Evolutionary conservation across 2,888 invertebrate genomes (phyloP), one percentile per base, ranked within the genome.

Genomic region (Lithosia quadra): DNA sequence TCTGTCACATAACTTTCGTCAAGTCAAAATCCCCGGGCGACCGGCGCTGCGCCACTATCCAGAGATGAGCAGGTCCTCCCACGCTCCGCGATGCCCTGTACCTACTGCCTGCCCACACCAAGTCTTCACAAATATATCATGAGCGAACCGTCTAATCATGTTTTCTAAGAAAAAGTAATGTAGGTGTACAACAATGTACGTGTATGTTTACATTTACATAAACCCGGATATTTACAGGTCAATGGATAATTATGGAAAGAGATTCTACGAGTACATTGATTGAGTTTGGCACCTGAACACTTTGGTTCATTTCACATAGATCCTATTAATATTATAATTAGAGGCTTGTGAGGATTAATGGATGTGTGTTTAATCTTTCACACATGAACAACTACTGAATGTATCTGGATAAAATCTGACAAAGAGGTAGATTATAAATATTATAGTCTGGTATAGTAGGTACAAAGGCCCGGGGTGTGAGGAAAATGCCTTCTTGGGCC

Each of bases 41-140:
- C 78, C 79, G 80, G 81, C 83, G 82, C 79, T 72, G 78, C 72
- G 65, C 74, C 76, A 76, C 81, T 77, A 77, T 80, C 72, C 67
- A 69, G 67, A 62, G 67, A 67, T 57, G 66, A 81, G 81, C 90
- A 58, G 78, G 90, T 89, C 78, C 90, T 76, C 90, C 90, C 88
- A 90, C 90, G 84, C 85, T 43, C 11, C 62, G 60, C 72, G 68
- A 68, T 76, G 68, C 78, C 70, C 81, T 66, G 56, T 33, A 9
- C n/a, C n/a, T n/a, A n/a, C 68, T 56, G 34, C 63, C 65, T 63
- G 63, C 58, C 68, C 65, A 68, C 68, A 66, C 64, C 10, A 18
- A 15, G 18, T 60, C 60, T 59, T 43, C 65, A 68, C 72, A 69
- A 68, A 73, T 59, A 67, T 72, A 79, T 74, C 72, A 78, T 43